Conservation (phyloP, 2,797 vertebrate genomes). For the Acanthiza pusilla region DNA sequence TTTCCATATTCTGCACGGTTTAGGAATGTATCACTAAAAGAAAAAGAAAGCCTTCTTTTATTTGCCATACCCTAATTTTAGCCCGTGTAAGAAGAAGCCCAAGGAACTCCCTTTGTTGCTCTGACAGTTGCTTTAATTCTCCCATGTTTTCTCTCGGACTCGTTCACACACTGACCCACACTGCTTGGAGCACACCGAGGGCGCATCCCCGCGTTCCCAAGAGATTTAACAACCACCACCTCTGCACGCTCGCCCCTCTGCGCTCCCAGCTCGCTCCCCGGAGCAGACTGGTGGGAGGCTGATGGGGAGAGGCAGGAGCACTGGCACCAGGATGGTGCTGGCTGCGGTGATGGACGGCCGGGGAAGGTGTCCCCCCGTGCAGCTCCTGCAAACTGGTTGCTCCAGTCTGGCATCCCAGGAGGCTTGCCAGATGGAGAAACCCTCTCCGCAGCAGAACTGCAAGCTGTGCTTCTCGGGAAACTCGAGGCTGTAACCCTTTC, state of each 20-base stretch:
- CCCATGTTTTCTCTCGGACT: background rate
- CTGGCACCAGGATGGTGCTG: background rate
- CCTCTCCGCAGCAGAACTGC: constrained; percentile 49
- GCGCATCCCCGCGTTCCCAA: background rate
- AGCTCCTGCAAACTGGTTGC: constrained; percentile 52
- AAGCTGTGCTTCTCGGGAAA: constrained; percentile 61
- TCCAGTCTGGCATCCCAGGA: constrained; percentile 67
- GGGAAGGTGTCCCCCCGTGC: constrained; percentile 38
- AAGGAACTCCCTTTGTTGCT: background rate
- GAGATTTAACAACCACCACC: background rate
- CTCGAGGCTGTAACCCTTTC: constrained; percentile 58
- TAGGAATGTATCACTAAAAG: background rate
- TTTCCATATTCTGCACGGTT: background rate
- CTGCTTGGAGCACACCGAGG: background rate
- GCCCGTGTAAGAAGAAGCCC: background rate
- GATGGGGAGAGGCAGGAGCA: background rate
- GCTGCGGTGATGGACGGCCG: background rate
- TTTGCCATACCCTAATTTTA: background rate
- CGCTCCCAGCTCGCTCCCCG: accelerated
- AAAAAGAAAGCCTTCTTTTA: background rate
- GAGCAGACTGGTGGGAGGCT: background rate
- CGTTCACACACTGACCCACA: background rate
- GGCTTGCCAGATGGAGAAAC: constrained; percentile 59
- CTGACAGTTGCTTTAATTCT: background rate
- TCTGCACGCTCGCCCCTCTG: accelerated